Evolutionary conservation across 2,797 vertebrate genomes (phyloP), one percentile per base, ranked within the genome.

Genomic region (Lepilemur septentrionalis): DNA sequence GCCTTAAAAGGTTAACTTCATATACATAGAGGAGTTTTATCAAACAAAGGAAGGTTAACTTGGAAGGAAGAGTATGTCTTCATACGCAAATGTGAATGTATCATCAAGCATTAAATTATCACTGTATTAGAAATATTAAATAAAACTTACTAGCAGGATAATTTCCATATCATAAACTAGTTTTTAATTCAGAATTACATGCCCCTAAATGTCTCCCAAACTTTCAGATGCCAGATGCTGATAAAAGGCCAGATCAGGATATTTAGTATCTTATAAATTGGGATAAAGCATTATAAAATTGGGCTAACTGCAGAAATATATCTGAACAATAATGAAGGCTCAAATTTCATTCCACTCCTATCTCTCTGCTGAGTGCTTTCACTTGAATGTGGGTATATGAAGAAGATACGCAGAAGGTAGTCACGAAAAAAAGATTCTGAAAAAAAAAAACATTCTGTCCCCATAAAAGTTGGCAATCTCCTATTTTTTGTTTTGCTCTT

Each of bases 161-260:
- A 80, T 87, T 93, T 90, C 83, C 65, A 75, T 38, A 61, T 70
- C 20, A 67, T 59, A 87, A 94, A 63, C 38, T 75, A 75, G 43
- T 41, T 87, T 78, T 87, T 57, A 52, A 86, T 80, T 93, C 82
- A 79, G 30, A 94, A 63, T 82, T 88, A 75, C 3, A 76, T 85
- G 38, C 1, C 5, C 30, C 20, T 83, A 43, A 85, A 84, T 35
- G 28, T 84, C 32, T 35, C 38, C 22, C 46, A 50, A 94, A 92
- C 20, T 91, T 88, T 88, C 35, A 67, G n/a, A 93, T 83, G 70
- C 57, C 70, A 83, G 59, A 67, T 69, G 63, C 55, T 9, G 28
- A 93, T 46, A 59, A 84, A 90, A 85, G 48, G 20, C 4, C 2
- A 94, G 57, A 69, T 84, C 52, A 92, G 87, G 79, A 81, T 85